Evolutionary conservation across 2,888 invertebrate species (phyloP).

Genomic region (Mantis religiosa): DNA sequence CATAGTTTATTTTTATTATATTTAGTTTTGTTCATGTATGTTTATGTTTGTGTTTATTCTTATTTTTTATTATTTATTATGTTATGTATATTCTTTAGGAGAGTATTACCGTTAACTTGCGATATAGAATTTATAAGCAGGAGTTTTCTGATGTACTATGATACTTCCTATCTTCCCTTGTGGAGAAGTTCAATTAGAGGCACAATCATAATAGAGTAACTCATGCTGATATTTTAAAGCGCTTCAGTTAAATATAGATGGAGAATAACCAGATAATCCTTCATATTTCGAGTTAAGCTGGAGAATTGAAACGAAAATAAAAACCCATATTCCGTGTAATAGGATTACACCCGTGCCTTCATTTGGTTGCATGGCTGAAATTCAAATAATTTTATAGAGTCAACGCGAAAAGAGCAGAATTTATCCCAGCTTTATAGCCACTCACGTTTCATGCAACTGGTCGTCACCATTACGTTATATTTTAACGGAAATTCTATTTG

Average conservation of each 20-base stretch:
- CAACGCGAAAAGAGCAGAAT: background rate
- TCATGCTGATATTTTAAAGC: background rate
- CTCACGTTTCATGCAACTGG: background rate
- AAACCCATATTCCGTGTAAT: background rate
- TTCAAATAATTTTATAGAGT: background rate
- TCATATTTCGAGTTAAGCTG: background rate
- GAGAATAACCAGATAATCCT: background rate
- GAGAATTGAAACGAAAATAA: background rate
- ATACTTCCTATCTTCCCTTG: too few relatives aligned
- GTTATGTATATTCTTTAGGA: too few relatives aligned
- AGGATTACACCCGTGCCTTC: background rate
- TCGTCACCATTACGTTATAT: background rate
- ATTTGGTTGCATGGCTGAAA: background rate
- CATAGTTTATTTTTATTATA: too few relatives aligned
- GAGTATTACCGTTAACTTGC: too few relatives aligned
- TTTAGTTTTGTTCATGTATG: too few relatives aligned
- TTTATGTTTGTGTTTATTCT: too few relatives aligned
- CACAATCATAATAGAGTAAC: background rate
- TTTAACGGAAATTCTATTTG: background rate
- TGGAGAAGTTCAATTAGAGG: background rate
- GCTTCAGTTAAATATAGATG: background rate
- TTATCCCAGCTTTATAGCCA: background rate
- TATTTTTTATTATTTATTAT: too few relatives aligned
- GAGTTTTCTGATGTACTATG: too few relatives aligned
- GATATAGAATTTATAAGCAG: too few relatives aligned